Evolutionary conservation across 2,113 vertebrate species (phyloP).

Genomic region (Sterrhoptilus dennistouni): DNA sequence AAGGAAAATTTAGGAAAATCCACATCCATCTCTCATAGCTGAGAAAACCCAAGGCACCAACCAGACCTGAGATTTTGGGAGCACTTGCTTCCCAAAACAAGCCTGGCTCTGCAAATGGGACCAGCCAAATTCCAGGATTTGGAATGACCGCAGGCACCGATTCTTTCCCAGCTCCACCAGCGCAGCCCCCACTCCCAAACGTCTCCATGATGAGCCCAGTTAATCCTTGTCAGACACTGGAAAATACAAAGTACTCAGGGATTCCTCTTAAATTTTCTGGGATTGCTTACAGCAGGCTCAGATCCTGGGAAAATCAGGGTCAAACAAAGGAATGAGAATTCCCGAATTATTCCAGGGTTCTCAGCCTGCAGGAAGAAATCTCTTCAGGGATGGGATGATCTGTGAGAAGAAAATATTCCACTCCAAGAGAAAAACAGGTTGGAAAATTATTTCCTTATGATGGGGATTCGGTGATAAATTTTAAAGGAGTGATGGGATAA

Average conservation of each 20-base stretch:
- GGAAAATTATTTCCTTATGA: accelerated
- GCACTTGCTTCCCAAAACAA: accelerated
- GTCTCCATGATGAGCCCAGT: neutral
- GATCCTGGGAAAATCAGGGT: neutral
- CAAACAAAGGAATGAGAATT: neutral
- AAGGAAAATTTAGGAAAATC: neutral
- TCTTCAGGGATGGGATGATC: neutral
- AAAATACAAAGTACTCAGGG: neutral
- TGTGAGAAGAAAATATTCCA: neutral
- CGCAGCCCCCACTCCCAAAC: neutral
- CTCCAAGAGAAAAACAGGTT: accelerated
- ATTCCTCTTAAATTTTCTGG: neutral
- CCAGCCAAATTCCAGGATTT: neutral
- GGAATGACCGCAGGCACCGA: neutral
- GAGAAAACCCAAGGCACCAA: accelerated
- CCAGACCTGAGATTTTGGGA: accelerated
- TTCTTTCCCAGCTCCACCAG: neutral
- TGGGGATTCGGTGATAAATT: neutral
- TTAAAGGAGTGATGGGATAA: neutral
- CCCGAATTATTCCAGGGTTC: neutral
- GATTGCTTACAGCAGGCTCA: neutral
- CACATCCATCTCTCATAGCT: neutral
- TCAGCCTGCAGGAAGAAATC: neutral
- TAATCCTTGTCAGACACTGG: neutral
- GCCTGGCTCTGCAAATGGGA: neutral